phyloP scores from a whole-genome alignment of 2,113 vertebrate genomes.

The Hydropotes inermis region DNA sequence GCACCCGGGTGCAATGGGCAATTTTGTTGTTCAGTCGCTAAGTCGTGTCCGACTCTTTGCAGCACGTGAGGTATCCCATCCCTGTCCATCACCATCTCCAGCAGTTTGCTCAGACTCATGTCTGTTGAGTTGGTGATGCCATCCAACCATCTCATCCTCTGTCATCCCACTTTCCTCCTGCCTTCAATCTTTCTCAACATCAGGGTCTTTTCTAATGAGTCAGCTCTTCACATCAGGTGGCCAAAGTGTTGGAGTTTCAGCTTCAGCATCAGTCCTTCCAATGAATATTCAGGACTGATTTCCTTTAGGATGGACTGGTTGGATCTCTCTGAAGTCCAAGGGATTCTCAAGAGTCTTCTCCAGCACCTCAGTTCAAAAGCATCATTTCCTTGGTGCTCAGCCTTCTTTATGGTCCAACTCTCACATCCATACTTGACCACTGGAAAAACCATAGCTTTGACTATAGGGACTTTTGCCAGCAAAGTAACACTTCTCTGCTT shows the following conservation, averaged over 20 bases:
- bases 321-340: neutral
- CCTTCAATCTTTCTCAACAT: neutral
- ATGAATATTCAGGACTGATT: neutral
- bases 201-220: neutral
- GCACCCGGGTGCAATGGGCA: rapidly evolving
- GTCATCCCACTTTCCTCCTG: rapidly evolving
- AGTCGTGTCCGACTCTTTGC: neutral
- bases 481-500: neutral
- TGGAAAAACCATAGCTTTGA: neutral
- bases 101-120: no score
- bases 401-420: neutral
- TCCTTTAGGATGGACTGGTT: neutral
- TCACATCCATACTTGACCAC: neutral
- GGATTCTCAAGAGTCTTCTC: neutral
- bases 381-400: neutral
- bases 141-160: neutral
- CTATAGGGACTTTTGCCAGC: neutral
- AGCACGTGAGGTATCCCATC: neutral
- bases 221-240: rapidly evolving
- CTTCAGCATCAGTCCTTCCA: neutral
- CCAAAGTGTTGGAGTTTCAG: neutral
- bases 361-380: neutral
- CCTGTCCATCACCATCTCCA: no score
- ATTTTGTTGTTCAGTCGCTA: neutral
- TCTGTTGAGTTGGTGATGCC: no score